Evolutionary conservation across 2,888 invertebrate species (phyloP).

Genomic region (Miltochrista miniata): DNA sequence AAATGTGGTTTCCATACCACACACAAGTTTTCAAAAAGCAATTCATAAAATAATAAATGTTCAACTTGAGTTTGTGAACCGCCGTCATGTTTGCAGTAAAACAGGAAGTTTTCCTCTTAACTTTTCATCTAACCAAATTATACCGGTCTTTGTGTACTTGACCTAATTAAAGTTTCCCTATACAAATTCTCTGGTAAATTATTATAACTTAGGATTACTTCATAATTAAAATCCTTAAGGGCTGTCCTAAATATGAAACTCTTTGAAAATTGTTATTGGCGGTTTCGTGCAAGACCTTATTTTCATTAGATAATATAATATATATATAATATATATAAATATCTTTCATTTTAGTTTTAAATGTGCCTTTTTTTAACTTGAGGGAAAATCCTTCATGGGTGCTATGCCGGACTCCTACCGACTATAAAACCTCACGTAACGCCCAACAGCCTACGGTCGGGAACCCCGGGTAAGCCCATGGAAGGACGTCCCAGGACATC

Average conservation of each 20-base stretch:
- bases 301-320: constrained; percentile 29
- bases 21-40: no score
- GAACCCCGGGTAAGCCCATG: no score
- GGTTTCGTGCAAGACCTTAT: constrained; percentile 30
- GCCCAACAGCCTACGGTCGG: no score
- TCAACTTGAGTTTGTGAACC: constrained; percentile 16
- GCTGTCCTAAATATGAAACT: constrained; percentile 45
- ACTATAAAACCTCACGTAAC: no score
- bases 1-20: no score
- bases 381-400: no score
- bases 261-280: constrained; percentile 26
- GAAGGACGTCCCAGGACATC: no score
- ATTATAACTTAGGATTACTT: constrained; percentile 61
- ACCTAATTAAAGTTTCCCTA: constrained; percentile 66
- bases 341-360: constrained; percentile 27
- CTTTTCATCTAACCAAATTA: constrained; percentile 40
- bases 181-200: constrained; percentile 65
- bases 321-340: no score
- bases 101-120: constrained; percentile 17
- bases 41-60: no score
- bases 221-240: constrained; percentile 57
- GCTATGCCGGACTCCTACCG: no score
- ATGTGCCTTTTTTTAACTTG: no score
- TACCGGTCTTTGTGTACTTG: constrained; percentile 54
- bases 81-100: constrained; percentile 1